These are phyloP conservation scores for Stigmatopora nigra DNA, from an alignment of 2,113 vertebrate genomes.

Conservation along the genomic window DNA sequence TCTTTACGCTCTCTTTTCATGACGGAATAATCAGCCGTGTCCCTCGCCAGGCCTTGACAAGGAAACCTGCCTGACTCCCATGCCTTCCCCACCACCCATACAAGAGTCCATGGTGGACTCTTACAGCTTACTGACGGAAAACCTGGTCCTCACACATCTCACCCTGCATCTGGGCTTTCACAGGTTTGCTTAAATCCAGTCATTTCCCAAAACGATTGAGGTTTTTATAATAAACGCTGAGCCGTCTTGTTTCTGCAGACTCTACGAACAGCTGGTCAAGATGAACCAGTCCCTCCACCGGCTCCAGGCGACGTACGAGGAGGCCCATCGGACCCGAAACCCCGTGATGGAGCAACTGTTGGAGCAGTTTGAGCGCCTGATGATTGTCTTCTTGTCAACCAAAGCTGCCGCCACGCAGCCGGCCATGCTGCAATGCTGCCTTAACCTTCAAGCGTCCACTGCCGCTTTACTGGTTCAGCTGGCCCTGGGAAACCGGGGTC, in stretches of 20 bases:
- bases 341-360: slow-evolving; percentile 81
- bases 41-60: slow-evolving; percentile 83
- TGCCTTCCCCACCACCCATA: slow-evolving; percentile 75
- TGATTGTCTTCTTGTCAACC: slow-evolving; percentile 94
- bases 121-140: slow-evolving; percentile 94
- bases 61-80: slow-evolving; percentile 90
- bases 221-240: neutral
- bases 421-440: slow-evolving; percentile 89
- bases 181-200: slow-evolving; percentile 67
- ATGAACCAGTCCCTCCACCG: slow-evolving; percentile 97
- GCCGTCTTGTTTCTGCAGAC: slow-evolving; percentile 57
- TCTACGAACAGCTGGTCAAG: slow-evolving; percentile 98
- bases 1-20: neutral
- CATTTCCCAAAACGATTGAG: neutral
- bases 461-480: slow-evolving; percentile 88
- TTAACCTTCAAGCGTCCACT: slow-evolving; percentile 90
- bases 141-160: slow-evolving; percentile 90
- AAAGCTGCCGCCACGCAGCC: slow-evolving; percentile 90
- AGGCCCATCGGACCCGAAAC: slow-evolving; percentile 84
- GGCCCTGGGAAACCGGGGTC: slow-evolving; percentile 78
- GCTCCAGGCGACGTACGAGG: slow-evolving; percentile 90
- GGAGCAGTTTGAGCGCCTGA: slow-evolving; percentile 95
- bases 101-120: slow-evolving; percentile 74
- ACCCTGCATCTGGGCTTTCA: slow-evolving; percentile 90
- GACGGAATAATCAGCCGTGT: slow-evolving; percentile 1